Evolutionary conservation across 1,140 invertebrate species (phyloP), one percentile per base, ranked within the genome.

Genomic region (Eubasilissa regina): DNA sequence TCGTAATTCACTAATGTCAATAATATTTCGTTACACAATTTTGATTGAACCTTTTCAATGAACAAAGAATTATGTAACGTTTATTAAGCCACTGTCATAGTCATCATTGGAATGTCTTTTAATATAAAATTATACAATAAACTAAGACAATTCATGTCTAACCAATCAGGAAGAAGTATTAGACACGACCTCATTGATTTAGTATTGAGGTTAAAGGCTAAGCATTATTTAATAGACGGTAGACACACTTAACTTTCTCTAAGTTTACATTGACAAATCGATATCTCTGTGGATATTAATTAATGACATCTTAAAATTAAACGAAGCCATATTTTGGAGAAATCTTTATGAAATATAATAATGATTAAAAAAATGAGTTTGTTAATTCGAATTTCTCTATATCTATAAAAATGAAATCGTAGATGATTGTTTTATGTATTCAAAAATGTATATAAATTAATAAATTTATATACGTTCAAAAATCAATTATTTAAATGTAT

Each of bases 111-210:
- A 51, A 13, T 51, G 48, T 8, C 11, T 51, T n/a, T 51, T 51
- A 51, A 51, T 8, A 15, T 15, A 15, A 15, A 51, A 3, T 51
- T 51, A 51, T 51, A 51, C 48, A 51, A 51, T 51, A 51, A 35
- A 13, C 48, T 51, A 51, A 51, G 48, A 15, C 48, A 51, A 64
- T 64, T 64, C 60, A 44, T 64, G 10, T 35, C 25, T 6, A 35
- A n/a, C 19, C 35, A 64, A 64, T 44, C 25, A n/a, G 60, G 25
- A 43, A 64, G 25, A 13, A 11, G 19, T 8, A 25, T 13, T 12
- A 43, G n/a, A 64, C 60, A 64, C 60, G 60, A 64, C 19, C 60
- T 64, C 25, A 11, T 13, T 64, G 60, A 64, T 64, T 64, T 43
- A 64, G 60, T n/a, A 35, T 25, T 35, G 60, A 64, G 60, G 60